A percentile compares a stretch with the other conserved stretches of the same genome.
These are phyloP conservation scores for Muricea muricata DNA, from an alignment of 92 coral and sea anemone genomes.

Conservation along the genomic window DNA sequence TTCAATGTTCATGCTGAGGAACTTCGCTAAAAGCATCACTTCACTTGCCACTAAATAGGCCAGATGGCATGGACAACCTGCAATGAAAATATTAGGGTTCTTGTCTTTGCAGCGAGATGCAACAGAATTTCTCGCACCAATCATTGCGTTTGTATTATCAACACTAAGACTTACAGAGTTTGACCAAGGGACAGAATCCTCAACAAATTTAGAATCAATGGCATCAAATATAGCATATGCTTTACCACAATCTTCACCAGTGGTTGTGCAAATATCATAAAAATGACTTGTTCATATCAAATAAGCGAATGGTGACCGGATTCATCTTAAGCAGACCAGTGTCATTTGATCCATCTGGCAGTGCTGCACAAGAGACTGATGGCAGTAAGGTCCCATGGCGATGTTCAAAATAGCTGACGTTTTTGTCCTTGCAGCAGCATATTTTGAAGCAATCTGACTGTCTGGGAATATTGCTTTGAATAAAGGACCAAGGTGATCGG, in stretches of 20 bases:
- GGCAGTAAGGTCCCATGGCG: constrained; percentile 4
- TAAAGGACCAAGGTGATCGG: background rate
- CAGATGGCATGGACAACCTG: constrained; percentile 62
- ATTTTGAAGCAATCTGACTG: constrained; percentile 47
- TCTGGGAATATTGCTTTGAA: constrained; percentile 15
- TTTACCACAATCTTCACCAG: constrained; percentile 53
- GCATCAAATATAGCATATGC: constrained; percentile 47
- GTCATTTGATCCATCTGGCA: constrained; percentile 64
- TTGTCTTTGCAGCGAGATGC: constrained; percentile 46
- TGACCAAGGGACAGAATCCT: constrained; percentile 47
- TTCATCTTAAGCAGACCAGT: constrained; percentile 59
- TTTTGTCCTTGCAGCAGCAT: constrained; percentile 53
- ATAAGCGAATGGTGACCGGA: constrained; percentile 54
- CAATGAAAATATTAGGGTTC: constrained; percentile 27
- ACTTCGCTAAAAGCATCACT: constrained; percentile 37
- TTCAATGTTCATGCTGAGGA: background rate
- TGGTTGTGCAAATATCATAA: constrained; percentile 65
- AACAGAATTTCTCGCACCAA: constrained; percentile 51
- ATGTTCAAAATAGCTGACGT: constrained; percentile 45
- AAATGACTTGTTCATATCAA: constrained; percentile 56
- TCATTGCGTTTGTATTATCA: constrained; percentile 59
- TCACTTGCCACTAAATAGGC: constrained; percentile 52
- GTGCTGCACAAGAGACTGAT: background rate
- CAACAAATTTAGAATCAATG: constrained; percentile 48
- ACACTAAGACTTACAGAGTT: constrained; percentile 47